These are phyloP conservation scores for Lycopodina hypogea DNA, from an alignment of 37 sponge, comb jelly and placozoan genomes.

Conservation along the genomic window DNA sequence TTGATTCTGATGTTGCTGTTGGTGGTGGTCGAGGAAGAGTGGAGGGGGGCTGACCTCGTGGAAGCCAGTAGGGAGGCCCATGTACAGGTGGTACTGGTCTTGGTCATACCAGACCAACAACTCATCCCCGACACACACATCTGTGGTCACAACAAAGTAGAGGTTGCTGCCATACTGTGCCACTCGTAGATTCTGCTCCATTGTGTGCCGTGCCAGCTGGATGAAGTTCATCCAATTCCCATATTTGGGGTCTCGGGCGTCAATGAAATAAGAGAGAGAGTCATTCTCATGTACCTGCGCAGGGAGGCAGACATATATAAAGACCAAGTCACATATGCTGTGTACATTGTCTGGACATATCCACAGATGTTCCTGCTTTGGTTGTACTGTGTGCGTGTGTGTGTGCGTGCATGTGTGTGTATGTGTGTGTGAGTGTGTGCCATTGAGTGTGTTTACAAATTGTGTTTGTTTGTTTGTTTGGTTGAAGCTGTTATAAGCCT, in stretches of 20 bases:
- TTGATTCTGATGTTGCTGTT: neutral
- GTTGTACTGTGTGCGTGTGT: neutral
- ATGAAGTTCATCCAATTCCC: slow-evolving; percentile 79
- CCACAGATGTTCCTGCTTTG: neutral
- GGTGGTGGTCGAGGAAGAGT: neutral
- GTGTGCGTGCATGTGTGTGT: neutral
- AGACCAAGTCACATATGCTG: neutral
- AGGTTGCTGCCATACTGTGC: slow-evolving; percentile 58
- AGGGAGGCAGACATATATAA: neutral
- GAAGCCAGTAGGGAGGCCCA: slow-evolving; percentile 52
- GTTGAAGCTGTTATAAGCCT: too few relatives aligned
- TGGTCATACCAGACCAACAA: slow-evolving; percentile 90
- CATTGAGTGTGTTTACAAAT: too few relatives aligned
- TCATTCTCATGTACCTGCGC: slow-evolving; percentile 42
- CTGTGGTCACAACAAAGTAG: slow-evolving; percentile 64
- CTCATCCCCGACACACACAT: slow-evolving; percentile 65
- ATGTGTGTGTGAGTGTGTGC: neutral
- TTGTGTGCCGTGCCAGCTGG: slow-evolving; percentile 63
- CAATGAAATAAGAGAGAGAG: slow-evolving; percentile 39
- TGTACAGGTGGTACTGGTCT: slow-evolving; percentile 45
- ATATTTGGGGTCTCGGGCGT: slow-evolving; percentile 53
- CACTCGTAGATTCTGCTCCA: slow-evolving; percentile 72
- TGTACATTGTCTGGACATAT: neutral
- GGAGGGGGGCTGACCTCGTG: neutral
- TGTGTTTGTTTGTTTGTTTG: too few relatives aligned